Evolutionary conservation across 2,113 vertebrate genomes (phyloP).

Genomic region (Laterallus jamaicensis): DNA sequence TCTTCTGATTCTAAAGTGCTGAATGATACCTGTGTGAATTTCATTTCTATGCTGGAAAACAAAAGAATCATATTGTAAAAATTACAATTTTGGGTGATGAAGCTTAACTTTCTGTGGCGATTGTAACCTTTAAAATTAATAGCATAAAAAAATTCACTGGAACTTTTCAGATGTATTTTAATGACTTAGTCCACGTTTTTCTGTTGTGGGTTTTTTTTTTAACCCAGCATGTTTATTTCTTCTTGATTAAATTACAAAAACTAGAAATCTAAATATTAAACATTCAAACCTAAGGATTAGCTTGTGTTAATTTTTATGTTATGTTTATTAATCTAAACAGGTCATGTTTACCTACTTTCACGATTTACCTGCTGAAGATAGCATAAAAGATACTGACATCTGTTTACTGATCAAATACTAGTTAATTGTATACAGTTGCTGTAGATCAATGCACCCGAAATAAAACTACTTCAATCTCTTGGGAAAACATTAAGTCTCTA

Average conservation of each 20-base stretch:
- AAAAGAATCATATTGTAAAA: background rate
- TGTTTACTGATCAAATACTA: background rate
- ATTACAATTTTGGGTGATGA: background rate
- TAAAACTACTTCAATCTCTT: background rate
- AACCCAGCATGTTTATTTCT: background rate
- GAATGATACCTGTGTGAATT: background rate
- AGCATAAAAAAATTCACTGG: background rate
- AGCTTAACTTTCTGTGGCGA: background rate
- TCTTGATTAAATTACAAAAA: background rate
- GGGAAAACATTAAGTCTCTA: slow-evolving; percentile 17
- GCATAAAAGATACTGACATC: background rate
- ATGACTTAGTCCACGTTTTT: background rate
- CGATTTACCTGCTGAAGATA: background rate
- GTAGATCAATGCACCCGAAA: background rate
- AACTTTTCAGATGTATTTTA: background rate
- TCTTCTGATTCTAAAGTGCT: background rate
- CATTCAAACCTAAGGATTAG: background rate
- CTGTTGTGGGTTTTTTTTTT: background rate
- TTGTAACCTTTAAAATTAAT: background rate
- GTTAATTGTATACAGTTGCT: background rate
- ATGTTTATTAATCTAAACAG: background rate
- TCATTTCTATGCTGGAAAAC: background rate
- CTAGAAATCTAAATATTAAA: background rate
- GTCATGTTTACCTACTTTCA: background rate
- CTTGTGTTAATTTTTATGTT: background rate